Evolutionary conservation across 2,888 invertebrate species (phyloP), one percentile per base, ranked within the genome.

Genomic region (Tenthredo amoena): DNA sequence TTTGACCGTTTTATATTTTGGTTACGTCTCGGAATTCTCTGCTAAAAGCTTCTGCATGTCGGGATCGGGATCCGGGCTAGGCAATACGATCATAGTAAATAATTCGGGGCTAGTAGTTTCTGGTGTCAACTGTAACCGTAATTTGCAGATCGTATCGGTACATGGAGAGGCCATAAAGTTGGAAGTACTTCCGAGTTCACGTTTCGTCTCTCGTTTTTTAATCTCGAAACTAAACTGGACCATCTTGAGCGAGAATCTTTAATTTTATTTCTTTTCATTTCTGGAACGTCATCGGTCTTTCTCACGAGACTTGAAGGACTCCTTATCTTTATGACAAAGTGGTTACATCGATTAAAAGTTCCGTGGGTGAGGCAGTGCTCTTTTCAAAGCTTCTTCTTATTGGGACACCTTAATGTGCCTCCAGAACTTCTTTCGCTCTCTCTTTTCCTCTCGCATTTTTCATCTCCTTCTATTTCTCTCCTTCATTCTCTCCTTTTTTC

Each of bases 21-120:
- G 85, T 87, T 84, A 86, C 86, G 87, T 85, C 83, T 47, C 4
- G 21, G 62, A 34, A 83, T 68, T 34, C 68, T 68, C 7, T 34
- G 87, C 88, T 89, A 89, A 89, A 89, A 89, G 89, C 90, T 90
- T 90, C 90, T 90, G 88, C 90, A 88, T 90, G 90, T 91, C 50
- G 37, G 40, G 79, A 62, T 62, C n/a, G 4, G n/a, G 18, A 21
- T 62, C 84, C 34, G 72, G 84, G 68, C 47, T 40, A 26, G 21
- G 65, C 26, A 2, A n/a, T 47, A 26, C 26, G 83, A 83, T 68
- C 47, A 18, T 31, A 68, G 47, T 65, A 83, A 83, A 83, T 83
- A 68, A 83, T 83, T 83, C 50, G 12, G n/a, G 65, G 6, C 21
- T 21, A 15, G 62, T 65, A 34, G 12, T 43, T n/a, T 26, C n/a